Evolutionary conservation across 2,113 vertebrate species (phyloP), one percentile per base, ranked within the genome.

Genomic region (Takifugu bimaculatus): DNA sequence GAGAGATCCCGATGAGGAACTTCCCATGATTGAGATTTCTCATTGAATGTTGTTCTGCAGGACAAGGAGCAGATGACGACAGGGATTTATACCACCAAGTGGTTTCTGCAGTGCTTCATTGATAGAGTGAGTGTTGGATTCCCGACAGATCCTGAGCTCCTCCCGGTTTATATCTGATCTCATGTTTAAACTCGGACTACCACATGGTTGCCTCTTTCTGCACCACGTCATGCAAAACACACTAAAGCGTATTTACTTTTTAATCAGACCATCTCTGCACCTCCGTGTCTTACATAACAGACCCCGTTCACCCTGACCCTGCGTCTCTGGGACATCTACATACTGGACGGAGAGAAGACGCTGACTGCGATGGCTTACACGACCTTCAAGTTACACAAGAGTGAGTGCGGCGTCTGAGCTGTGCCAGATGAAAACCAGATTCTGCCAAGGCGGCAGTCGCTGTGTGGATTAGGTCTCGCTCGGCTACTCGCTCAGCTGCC

Each of bases 91-190:
- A 94, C 94, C n/a, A 96, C 94, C 73, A 97, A 97, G 82, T 97
- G 95, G 95, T 97, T 97, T 75, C 88, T 97, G 47, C 95, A 97
- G 79, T 96, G 95, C 71, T 97, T 97, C 85, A 94, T 97, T 13
- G 95, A 97, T 75, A 86, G 95, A 89, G 95, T 96, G 74, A 92
- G 93, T 66, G 29, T 79, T 70, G 26, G 25, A 58, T 59, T 44
- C 10, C 20, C 12, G 60, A n/a, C 14, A 26, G 26, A 13, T 39
- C 15, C 10, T 43, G 5, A 68, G 14, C 35, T 55, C 42, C 26
- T 20, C 32, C 5, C 57, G 39, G 49, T 62, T 52, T n/a, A 6
- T 51, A 57, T 68, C 14, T 52, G 45, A 13, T 55, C 27, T 9
- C 50, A 60, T 3, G 44, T 59, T 51, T 26, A 26, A 59, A 7